Evolutionary conservation across 2,797 vertebrate species (phyloP).

Genomic region (Neopelma chrysocephalum): DNA sequence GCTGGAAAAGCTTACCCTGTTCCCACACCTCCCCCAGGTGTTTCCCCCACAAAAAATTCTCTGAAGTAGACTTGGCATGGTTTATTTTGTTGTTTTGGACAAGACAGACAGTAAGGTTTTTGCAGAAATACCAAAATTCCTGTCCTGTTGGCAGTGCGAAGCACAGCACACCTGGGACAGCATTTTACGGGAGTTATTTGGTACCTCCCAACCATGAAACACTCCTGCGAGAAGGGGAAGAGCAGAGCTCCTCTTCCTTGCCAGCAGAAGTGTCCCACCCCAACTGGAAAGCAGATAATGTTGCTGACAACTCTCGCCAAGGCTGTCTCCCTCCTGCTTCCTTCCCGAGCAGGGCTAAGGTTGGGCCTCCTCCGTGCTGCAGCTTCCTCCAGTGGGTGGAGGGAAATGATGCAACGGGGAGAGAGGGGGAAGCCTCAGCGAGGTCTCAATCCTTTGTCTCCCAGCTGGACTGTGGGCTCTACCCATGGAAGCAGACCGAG

Average conservation of each 20-base stretch:
- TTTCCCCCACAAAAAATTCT: neutral
- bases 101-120: neutral
- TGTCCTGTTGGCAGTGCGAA: neutral
- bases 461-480: constrained; percentile 38
- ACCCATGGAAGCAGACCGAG: constrained; percentile 48
- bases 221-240: neutral
- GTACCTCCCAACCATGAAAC: constrained; percentile 61
- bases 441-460: neutral
- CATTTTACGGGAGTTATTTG: constrained; percentile 47
- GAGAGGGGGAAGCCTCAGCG: rapidly evolving
- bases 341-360: rapidly evolving
- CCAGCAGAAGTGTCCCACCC: neutral
- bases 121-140: constrained; percentile 27
- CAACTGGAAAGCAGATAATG: neutral
- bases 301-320: neutral
- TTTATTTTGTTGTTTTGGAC: constrained; percentile 38
- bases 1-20: neutral
- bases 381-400: neutral
- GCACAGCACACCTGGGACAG: neutral
- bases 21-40: neutral
- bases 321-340: neutral
- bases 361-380: rapidly evolving
- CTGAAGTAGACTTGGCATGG: neutral
- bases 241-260: neutral
- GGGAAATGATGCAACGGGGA: neutral